phyloP scores from a whole-genome alignment of 1,140 invertebrate species.

The Drosophila bocqueti region DNA sequence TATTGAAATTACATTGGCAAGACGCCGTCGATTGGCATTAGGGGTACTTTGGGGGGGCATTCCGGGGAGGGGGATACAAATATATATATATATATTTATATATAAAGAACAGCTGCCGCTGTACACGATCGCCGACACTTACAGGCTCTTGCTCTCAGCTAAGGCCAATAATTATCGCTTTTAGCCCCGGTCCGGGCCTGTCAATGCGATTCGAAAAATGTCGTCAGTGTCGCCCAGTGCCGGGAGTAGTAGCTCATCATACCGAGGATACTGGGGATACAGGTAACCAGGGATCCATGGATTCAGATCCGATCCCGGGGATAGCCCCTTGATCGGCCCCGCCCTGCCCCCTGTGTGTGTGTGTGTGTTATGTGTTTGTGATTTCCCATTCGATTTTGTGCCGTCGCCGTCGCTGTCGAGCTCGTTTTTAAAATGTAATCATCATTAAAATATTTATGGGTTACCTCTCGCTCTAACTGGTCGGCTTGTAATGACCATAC shows the following conservation, averaged over 20 bases:
- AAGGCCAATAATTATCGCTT: constrained; percentile 82
- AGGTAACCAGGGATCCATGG: constrained; percentile 7
- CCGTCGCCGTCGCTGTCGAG: not conserved
- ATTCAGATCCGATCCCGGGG: constrained; percentile 5
- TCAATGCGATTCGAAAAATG: constrained; percentile 83
- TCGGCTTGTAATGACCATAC: constrained; percentile 82
- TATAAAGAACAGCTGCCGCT: not conserved
- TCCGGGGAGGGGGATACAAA: not conserved
- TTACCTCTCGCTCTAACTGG: constrained; percentile 73
- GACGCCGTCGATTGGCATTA: constrained; percentile 68
- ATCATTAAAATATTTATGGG: constrained; percentile 84
- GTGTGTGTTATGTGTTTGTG: constrained; percentile 24
- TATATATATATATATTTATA: not conserved
- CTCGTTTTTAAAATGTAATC: constrained; percentile 82
- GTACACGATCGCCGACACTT: constrained; percentile 80
- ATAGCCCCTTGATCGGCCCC: constrained; percentile 45
- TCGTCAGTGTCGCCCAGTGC: constrained; percentile 79
- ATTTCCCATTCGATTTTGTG: constrained; percentile 72
- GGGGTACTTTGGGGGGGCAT: constrained; percentile 15
- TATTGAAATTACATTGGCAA: constrained; percentile 84
- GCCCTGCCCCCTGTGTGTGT: not conserved
- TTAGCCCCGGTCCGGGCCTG: constrained; percentile 74
- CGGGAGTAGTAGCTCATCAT: constrained; percentile 72
- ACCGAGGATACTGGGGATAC: not conserved
- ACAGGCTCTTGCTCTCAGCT: constrained; percentile 20